phyloP scores from a whole-genome alignment of 2,888 invertebrate species.

The Erebia palarica region DNA sequence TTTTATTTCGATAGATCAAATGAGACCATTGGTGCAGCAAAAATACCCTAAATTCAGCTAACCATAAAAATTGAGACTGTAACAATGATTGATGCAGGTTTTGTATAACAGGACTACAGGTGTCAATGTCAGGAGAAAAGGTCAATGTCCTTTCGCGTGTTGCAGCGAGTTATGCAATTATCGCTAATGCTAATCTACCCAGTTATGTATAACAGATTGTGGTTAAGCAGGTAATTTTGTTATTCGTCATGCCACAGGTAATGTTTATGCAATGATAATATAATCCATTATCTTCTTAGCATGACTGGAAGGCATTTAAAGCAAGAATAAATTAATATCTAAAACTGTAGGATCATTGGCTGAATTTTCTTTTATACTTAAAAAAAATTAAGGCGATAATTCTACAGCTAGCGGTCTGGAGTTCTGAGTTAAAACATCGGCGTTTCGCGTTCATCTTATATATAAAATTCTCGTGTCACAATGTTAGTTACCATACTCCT shows the following conservation, averaged over 20 bases:
- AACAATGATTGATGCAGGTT: too few relatives aligned
- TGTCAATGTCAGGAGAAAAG: conserved; percentile 28
- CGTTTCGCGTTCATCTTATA: too few relatives aligned
- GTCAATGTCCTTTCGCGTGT: conserved; percentile 35
- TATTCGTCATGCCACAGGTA: conserved; percentile 11
- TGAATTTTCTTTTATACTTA: too few relatives aligned
- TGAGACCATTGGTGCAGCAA: too few relatives aligned
- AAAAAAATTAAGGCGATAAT: neutral
- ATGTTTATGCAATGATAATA: conserved; percentile 11
- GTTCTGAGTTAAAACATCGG: too few relatives aligned
- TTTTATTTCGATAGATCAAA: too few relatives aligned
- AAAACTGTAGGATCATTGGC: too few relatives aligned
- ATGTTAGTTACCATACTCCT: too few relatives aligned
- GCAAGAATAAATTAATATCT: neutral
- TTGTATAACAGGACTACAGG: neutral
- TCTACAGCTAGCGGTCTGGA: neutral
- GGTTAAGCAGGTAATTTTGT: conserved; percentile 26
- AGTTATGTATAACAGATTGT: conserved; percentile 29
- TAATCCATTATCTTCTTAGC: conserved; percentile 7
- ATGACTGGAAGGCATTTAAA: neutral
- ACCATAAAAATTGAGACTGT: too few relatives aligned
- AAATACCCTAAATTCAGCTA: too few relatives aligned
- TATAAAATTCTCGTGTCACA: too few relatives aligned
- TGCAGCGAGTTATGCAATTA: conserved; percentile 27
- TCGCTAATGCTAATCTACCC: conserved; percentile 29